Evolutionary conservation across 2,888 invertebrate genomes (phyloP), one percentile per base, ranked within the genome.

Genomic region (Eulithis testata): DNA sequence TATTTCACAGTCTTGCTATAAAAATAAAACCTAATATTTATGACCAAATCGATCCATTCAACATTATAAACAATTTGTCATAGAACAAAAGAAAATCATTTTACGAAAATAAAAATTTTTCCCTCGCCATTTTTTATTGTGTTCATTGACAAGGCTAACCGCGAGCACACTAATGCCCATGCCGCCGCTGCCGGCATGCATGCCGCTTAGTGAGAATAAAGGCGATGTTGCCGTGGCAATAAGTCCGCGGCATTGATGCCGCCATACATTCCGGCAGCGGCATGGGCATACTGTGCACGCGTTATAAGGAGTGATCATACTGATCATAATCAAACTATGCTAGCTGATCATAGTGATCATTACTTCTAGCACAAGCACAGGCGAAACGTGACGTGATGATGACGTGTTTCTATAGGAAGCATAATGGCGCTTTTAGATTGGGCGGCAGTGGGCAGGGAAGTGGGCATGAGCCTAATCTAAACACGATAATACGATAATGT

Each of bases 1-100:
- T 74, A 77, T 76, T 81, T 84, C 80, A 84, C 86, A 85, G 86
- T 86, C 86, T 85, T 84, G 78, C 78, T 82, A 78, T 77, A 79
- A 82, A 83, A 82, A 79, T 81, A 82, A 80, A 81, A 76, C 72
- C 82, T 80, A 77, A 71, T 72, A 47, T 55, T 67, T 36, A 66
- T 64, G 58, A 69, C 52, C 63, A 63, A 70, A 59, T 68, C 55
- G 56, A 70, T 61, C 53, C 45, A 57, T 27, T 44, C 58, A 49
- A 51, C 52, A 47, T 51, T 12, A n/a, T 58, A 63, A 50, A 45
- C 45, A 53, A 43, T 56, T 61, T 56, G 62, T 53, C 51, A 64
- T 55, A 56, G 40, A 47, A 55, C 50, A 49, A 61, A 11, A 11
- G 37, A 47, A 56, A 59, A 21, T 21, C 14, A 31, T 36, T 52